Percentiles rank a stretch among this genome's conserved stretches.
These are phyloP conservation scores for Sciurus vulgaris DNA, from an alignment of 2,797 vertebrate species.

Conservation along the genomic window DNA sequence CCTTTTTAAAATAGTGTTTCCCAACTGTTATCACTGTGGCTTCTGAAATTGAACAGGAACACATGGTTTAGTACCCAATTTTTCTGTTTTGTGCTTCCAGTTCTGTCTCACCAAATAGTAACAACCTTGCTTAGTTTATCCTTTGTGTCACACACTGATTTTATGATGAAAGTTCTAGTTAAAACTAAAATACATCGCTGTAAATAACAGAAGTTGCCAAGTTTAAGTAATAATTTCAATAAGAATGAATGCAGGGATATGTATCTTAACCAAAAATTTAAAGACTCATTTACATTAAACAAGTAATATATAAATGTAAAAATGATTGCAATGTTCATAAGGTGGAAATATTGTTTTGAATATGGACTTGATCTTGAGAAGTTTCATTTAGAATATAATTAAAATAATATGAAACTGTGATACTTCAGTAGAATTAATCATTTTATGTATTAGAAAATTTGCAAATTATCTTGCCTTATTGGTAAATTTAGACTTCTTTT, in stretches of 20 bases:
- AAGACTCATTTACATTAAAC: not conserved
- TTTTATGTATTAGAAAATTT: not conserved
- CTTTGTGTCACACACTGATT: not conserved
- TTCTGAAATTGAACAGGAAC: not conserved
- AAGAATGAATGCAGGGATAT: not conserved
- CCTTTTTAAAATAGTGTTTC: not conserved
- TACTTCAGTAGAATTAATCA: not conserved
- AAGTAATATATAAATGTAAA: not conserved
- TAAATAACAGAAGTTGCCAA: not conserved
- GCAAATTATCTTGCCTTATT: not conserved
- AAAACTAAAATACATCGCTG: slow-evolving; percentile 4
- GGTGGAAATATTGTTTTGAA: not conserved
- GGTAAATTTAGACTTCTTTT: not conserved
- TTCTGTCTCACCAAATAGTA: not conserved
- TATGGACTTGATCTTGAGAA: not conserved
- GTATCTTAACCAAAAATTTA: not conserved
- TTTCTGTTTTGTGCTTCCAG: not conserved
- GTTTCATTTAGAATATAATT: not conserved
- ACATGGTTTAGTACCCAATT: not conserved
- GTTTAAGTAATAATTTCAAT: not conserved
- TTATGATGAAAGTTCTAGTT: not conserved
- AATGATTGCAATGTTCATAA: not conserved
- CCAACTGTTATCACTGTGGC: not conserved
- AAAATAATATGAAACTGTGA: not conserved
- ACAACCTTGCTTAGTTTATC: not conserved